A percentile compares a stretch with the other conserved stretches of the same genome.
Evolutionary conservation across 2,888 invertebrate species (phyloP).

Genomic region (Cryptophagus acutangulus): DNA sequence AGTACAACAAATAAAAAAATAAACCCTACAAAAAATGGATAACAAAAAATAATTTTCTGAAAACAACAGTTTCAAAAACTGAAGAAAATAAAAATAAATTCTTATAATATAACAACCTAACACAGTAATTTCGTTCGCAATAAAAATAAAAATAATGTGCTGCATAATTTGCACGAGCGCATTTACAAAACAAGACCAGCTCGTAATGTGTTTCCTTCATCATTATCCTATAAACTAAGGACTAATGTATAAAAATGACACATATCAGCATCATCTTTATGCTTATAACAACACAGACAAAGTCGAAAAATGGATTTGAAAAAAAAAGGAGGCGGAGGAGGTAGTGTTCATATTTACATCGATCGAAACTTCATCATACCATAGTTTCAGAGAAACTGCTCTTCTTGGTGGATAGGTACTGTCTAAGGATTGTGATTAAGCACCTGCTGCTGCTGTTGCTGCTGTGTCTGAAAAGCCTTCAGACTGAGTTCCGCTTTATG

Average conservation of each 20-base stretch:
- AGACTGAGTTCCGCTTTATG: constrained; percentile 72
- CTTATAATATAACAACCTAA: too few relatives aligned
- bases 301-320: constrained; percentile 30
- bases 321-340: background rate
- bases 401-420: constrained; percentile 11
- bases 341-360: background rate
- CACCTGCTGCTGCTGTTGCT: constrained; percentile 50
- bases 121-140: too few relatives aligned
- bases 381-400: background rate
- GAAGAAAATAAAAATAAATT: too few relatives aligned
- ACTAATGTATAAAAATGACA: constrained; percentile 37
- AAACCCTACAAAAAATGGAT: too few relatives aligned
- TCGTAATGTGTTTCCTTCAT: constrained; percentile 31
- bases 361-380: background rate
- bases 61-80: too few relatives aligned
- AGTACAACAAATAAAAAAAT: too few relatives aligned
- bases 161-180: too few relatives aligned
- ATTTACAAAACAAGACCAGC: constrained; percentile 39
- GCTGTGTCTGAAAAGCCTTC: constrained; percentile 47
- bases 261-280: constrained; percentile 29
- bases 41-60: too few relatives aligned
- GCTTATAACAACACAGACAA: constrained; percentile 38
- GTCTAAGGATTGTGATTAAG: constrained; percentile 61
- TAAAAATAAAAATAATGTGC: too few relatives aligned
- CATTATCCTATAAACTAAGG: constrained; percentile 24